Evolutionary conservation across 1,140 invertebrate genomes (phyloP).

Genomic region (Drosophila elegans): DNA sequence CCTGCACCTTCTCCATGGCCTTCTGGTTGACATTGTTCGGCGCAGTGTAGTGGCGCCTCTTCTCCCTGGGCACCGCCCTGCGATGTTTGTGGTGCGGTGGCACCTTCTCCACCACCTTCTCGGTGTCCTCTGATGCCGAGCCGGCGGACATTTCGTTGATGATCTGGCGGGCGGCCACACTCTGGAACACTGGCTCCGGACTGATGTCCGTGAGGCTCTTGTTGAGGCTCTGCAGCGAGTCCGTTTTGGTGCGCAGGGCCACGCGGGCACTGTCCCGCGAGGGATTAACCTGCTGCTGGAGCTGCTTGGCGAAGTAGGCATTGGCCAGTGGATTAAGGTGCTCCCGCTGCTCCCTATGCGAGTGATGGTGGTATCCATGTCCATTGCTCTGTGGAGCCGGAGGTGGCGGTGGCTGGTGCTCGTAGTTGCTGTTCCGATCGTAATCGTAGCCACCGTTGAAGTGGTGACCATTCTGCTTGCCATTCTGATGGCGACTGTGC

Average conservation of each 20-base stretch:
- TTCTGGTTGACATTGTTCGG: conserved; percentile 89
- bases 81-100: conserved; percentile 85
- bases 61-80: conserved; percentile 91
- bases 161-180: conserved; percentile 93
- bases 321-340: conserved; percentile 80
- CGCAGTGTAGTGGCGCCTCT: conserved; percentile 94
- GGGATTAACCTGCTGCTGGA: conserved; percentile 74
- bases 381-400: conserved; percentile 65
- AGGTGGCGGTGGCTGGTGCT: conserved; percentile 70
- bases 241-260: conserved; percentile 78
- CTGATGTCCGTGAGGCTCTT: conserved; percentile 83
- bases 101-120: conserved; percentile 83
- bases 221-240: conserved; percentile 84
- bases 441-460: conserved; percentile 62
- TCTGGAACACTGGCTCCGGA: conserved; percentile 90
- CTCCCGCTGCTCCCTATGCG: conserved; percentile 57
- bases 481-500: conserved; percentile 62
- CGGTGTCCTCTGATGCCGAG: conserved; percentile 85
- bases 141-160: conserved; percentile 91
- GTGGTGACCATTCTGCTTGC: conserved; percentile 75
- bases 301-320: conserved; percentile 80
- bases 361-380: conserved; percentile 47
- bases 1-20: conserved; percentile 86
- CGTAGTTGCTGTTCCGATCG: conserved; percentile 80
- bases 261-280: conserved; percentile 66